phyloP scores from a whole-genome alignment of 1,140 invertebrate species.

The Drosophila pseudoananassae region DNA sequence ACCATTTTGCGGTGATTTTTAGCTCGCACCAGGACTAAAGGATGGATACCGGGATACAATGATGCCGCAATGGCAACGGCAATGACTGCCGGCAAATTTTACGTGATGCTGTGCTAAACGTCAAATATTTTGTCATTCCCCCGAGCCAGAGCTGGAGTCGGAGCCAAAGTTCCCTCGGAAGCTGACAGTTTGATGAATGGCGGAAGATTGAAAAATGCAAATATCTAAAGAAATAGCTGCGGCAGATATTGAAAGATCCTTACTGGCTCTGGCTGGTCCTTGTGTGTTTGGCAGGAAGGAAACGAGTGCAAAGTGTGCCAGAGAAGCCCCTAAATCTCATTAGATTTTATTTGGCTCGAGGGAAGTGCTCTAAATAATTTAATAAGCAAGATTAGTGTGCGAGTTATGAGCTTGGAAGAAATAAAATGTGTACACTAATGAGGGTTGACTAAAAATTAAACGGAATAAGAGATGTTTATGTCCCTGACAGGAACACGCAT shows the following conservation, averaged over 20 bases:
- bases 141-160: neutral
- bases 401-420: too few species aligned
- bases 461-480: neutral
- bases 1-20: slow-evolving; percentile 75
- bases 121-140: slow-evolving; percentile 77
- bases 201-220: slow-evolving; percentile 54
- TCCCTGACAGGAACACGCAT: slow-evolving; percentile 5
- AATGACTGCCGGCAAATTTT: slow-evolving; percentile 42
- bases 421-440: neutral
- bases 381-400: slow-evolving; percentile 15
- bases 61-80: slow-evolving; percentile 28
- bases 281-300: slow-evolving; percentile 34
- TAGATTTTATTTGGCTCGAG: slow-evolving; percentile 3
- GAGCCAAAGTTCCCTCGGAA: slow-evolving; percentile 14
- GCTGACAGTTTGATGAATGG: slow-evolving; percentile 47
- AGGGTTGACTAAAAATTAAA: neutral
- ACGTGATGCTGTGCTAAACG: slow-evolving; percentile 77
- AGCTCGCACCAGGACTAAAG: slow-evolving; percentile 43
- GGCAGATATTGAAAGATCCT: slow-evolving; percentile 32
- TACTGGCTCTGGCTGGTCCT: neutral
- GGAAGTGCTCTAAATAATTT: neutral
- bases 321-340: slow-evolving; percentile 20
- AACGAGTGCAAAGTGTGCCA: slow-evolving; percentile 11
- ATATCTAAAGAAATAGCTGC: slow-evolving; percentile 46
- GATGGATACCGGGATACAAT: slow-evolving; percentile 33